A percentile compares a stretch with the other conserved stretches of the same genome.
Conservation (phyloP, 2,797 vertebrate genomes). For the Chiroxiphia lanceolata region DNA sequence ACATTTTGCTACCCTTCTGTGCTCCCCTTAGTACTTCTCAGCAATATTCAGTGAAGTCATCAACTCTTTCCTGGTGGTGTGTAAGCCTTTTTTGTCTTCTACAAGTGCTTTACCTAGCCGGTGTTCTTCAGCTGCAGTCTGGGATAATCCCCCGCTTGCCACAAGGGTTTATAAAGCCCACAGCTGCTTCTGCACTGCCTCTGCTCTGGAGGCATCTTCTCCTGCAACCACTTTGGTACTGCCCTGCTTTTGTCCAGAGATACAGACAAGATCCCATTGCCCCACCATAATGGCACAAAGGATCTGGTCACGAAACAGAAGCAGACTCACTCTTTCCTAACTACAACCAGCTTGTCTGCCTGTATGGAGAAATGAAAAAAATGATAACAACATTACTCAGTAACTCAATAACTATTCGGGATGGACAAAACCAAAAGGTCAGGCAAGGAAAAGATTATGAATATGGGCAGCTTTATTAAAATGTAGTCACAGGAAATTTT, state of each 20-base stretch:
- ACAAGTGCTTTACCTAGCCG: not conserved
- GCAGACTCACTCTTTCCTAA: not conserved
- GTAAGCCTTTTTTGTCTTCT: not conserved
- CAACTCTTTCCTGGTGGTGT: not conserved
- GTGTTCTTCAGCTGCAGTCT: not conserved
- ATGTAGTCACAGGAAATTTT: not conserved
- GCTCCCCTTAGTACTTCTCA: not conserved
- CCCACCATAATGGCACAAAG: not conserved
- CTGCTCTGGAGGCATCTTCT: not conserved
- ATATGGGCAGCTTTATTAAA: not conserved
- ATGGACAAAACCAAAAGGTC: not conserved
- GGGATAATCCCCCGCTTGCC: not conserved
- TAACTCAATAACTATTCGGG: not conserved
- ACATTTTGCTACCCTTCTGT: not conserved
- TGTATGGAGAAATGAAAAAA: not conserved
- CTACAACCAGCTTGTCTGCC: not conserved
- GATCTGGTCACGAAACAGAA: not conserved
- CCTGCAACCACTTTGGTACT: not conserved
- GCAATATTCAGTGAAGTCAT: not conserved
- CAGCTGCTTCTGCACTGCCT: accelerated
- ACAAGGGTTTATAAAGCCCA: not conserved
- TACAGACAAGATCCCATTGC: not conserved
- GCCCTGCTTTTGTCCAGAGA: not conserved
- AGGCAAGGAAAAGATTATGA: not conserved
- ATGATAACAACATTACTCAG: not conserved